Evolutionary conservation across 1,140 invertebrate species (phyloP).

Genomic region (Hypsibius dujardini): DNA sequence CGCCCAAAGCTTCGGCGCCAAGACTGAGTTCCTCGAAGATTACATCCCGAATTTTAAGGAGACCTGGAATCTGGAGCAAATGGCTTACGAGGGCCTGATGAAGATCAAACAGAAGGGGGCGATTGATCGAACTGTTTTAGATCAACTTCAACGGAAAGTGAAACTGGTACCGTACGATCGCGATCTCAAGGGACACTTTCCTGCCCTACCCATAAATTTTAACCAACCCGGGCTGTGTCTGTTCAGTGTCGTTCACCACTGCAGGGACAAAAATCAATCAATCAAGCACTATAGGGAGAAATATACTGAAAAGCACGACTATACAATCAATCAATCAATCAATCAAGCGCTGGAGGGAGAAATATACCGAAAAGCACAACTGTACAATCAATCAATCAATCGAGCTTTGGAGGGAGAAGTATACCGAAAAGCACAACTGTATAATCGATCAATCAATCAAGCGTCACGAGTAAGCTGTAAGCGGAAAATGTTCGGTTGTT

Average conservation of each 20-base stretch:
- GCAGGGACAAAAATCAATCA: no score
- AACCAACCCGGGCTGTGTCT: no score
- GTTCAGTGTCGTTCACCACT: no score
- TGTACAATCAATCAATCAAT: no score
- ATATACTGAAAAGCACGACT: no score
- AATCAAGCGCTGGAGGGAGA: no score
- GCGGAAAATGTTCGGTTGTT: background rate
- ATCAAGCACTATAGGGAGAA: no score
- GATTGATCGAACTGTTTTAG: background rate
- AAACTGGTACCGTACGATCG: background rate
- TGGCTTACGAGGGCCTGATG: slow-evolving; percentile 10
- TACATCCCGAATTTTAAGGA: background rate
- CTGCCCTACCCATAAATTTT: background rate
- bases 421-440: no score
- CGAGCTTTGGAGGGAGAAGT: no score
- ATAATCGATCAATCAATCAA: background rate
- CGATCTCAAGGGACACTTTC: background rate
- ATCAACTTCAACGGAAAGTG: background rate
- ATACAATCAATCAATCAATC: no score
- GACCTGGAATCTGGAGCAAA: background rate
- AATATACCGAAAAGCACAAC: no score
- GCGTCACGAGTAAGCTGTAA: background rate
- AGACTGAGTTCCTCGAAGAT: background rate
- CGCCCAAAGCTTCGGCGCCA: background rate
- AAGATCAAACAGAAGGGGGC: background rate